Percentiles rank a stretch among this genome's conserved stretches.
Conservation (phyloP, 2,113 vertebrate genomes). For the Calidris pygmaea region DNA sequence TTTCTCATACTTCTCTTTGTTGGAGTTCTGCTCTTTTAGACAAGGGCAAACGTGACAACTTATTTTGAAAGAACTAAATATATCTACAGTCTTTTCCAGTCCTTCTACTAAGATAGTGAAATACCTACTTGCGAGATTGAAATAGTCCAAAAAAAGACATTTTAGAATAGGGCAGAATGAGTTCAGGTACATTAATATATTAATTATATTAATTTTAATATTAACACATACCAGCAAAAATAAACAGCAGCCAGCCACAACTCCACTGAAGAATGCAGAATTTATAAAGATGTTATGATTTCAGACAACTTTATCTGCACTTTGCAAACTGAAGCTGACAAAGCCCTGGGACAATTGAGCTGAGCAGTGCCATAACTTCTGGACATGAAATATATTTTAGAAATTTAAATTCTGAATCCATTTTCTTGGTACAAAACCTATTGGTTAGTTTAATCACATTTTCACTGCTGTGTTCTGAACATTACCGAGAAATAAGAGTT, state of each 20-base stretch:
- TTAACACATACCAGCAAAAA: background rate
- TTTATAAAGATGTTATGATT: background rate
- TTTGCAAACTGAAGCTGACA: background rate
- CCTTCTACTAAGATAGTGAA: background rate
- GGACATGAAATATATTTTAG: background rate
- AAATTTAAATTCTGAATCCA: background rate
- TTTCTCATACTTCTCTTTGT: background rate
- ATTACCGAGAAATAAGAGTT: background rate
- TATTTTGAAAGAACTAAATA: background rate
- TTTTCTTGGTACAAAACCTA: background rate
- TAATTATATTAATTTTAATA: too few species aligned
- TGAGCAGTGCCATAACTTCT: background rate
- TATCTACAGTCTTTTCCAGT: background rate
- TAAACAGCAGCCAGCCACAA: background rate
- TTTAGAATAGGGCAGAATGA: background rate
- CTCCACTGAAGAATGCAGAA: background rate
- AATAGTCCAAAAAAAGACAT: accelerated
- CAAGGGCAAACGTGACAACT: background rate
- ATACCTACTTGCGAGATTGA: background rate
- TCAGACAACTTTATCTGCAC: background rate
- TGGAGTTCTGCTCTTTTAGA: background rate
- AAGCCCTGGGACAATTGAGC: background rate
- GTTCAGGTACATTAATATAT: background rate
- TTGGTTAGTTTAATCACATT: background rate
- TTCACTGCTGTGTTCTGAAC: background rate